Percentiles rank a stretch among this genome's conserved stretches.
Conservation (phyloP, 2,113 vertebrate genomes). For the Oophaga pumilio region DNA sequence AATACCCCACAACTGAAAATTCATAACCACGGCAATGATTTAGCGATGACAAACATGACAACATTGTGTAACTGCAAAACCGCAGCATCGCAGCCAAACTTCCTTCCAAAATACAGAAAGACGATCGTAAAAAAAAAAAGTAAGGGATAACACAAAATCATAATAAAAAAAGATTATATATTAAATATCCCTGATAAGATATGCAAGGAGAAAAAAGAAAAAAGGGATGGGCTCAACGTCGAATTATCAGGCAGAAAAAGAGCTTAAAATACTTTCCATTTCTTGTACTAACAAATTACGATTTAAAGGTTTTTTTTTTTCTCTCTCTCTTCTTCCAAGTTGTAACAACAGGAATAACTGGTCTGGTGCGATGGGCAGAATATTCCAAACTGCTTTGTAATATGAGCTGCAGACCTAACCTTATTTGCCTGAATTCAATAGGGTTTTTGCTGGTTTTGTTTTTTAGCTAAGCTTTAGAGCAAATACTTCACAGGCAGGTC, state of each 20-base stretch:
- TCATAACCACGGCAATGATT: constrained; percentile 87
- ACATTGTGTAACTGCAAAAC: constrained; percentile 89
- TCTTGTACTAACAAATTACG: constrained; percentile 77
- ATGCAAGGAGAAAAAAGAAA: constrained; percentile 58
- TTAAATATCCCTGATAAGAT: constrained; percentile 62
- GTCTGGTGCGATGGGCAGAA: constrained; percentile 83
- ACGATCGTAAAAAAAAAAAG: constrained; percentile 59
- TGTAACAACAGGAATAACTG: constrained; percentile 89
- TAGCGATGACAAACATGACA: constrained; percentile 89
- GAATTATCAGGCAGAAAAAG: constrained; percentile 60
- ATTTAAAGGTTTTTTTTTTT: constrained; percentile 75
- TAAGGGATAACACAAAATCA: constrained; percentile 55
- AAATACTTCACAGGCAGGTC: constrained; percentile 70
- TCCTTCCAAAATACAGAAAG: constrained; percentile 78
- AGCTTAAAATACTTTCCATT: constrained; percentile 74
- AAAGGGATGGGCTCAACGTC: constrained; percentile 29
- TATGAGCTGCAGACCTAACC: constrained; percentile 80
- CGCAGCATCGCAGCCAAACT: constrained; percentile 85
- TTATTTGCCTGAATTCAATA: constrained; percentile 83
- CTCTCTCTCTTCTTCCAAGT: constrained; percentile 68
- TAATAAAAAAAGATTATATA: constrained; percentile 58
- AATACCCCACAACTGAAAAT: constrained; percentile 82
- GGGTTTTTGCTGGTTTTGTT: constrained; percentile 70
- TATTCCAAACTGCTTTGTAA: constrained; percentile 87
- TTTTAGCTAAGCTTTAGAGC: constrained; percentile 65